phyloP scores from a whole-genome alignment of 1,140 invertebrate genomes.

The Pseudomyrmex pallidus region DNA sequence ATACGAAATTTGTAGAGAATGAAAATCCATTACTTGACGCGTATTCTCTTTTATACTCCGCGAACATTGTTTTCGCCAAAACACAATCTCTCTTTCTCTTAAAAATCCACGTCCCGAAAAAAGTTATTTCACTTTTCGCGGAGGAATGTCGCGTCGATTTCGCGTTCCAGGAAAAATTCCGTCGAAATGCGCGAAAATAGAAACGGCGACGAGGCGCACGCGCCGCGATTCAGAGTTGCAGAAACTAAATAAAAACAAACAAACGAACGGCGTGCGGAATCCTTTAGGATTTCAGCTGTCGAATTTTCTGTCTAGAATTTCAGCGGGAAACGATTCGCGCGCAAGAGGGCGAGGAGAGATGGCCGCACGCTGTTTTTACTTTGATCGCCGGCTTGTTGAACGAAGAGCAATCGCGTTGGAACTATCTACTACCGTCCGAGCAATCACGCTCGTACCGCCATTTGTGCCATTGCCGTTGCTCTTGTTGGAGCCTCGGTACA shows the following conservation, averaged over 20 bases:
- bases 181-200: not conserved
- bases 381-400: constrained; percentile 70
- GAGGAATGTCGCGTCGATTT: not conserved
- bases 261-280: not conserved
- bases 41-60: too few species aligned
- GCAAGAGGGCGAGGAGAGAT: constrained; percentile 23
- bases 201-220: not conserved
- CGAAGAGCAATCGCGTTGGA: constrained; percentile 60
- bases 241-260: not conserved
- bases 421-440: constrained; percentile 66
- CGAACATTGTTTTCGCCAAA: too few species aligned
- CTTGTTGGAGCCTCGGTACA: constrained; percentile 48
- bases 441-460: constrained; percentile 43
- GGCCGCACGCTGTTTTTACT: constrained; percentile 61
- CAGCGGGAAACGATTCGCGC: not conserved
- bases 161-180: not conserved
- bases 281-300: constrained; percentile 22
- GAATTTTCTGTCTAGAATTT: constrained; percentile 44
- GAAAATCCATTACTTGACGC: too few species aligned
- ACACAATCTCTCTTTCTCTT: too few species aligned
- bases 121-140: not conserved
- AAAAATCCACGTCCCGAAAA: not conserved
- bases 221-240: not conserved
- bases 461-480: constrained; percentile 50
- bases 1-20: too few species aligned